Percentiles rank a stretch among this genome's conserved stretches.
phyloP scores from a whole-genome alignment of 2,797 vertebrate genomes.

The Pelodytes ibericus region DNA sequence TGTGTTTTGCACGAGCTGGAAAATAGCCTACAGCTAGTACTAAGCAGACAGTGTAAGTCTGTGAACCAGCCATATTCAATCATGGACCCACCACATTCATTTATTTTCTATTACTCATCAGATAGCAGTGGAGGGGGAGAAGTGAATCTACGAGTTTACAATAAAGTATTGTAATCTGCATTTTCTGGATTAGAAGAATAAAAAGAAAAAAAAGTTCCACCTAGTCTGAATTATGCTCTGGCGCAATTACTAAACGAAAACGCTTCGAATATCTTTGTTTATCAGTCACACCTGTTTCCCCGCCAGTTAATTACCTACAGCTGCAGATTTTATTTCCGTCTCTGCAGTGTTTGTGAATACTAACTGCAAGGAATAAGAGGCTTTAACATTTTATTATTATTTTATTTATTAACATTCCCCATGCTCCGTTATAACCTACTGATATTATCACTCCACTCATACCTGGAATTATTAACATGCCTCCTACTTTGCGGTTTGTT shows the following conservation, averaged over 20 bases:
- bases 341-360: not conserved
- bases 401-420: constrained; percentile 11
- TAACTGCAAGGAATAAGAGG: not conserved
- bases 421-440: constrained; percentile 20
- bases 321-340: constrained; percentile 11
- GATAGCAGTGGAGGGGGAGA: no score
- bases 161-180: no score
- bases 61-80: no score
- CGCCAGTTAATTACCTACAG: constrained; percentile 14
- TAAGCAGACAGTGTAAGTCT: no score
- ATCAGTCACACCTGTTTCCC: constrained; percentile 13
- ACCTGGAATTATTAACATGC: constrained; percentile 37
- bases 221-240: not conserved
- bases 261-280: constrained; percentile 7
- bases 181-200: no score
- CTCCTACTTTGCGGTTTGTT: constrained; percentile 15
- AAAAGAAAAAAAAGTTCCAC: no score
- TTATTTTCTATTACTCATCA: no score
- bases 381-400: not conserved
- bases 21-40: no score
- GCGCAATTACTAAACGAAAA: not conserved
- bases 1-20: no score
- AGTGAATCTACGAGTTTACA: no score
- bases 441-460: constrained; percentile 14
- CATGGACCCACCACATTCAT: no score